These are phyloP conservation scores for Aelia acuminata DNA, from an alignment of 2,888 invertebrate genomes.

Conservation along the genomic window DNA sequence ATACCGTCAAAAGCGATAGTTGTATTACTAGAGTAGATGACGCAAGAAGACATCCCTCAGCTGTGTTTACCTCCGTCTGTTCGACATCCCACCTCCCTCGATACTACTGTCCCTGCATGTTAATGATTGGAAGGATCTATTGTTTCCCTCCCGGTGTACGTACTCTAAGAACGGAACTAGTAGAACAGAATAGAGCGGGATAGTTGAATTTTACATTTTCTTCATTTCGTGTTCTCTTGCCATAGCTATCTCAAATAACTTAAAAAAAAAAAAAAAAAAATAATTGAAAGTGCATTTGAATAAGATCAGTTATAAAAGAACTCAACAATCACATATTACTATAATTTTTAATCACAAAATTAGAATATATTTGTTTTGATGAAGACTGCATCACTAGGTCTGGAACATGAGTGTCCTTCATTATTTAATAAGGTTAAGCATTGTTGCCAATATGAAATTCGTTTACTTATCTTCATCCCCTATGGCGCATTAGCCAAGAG, in stretches of 20 bases:
- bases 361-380: no score
- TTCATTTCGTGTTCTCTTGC: background rate
- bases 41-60: background rate
- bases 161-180: no score
- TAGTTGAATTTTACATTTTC: background rate
- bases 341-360: no score
- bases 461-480: background rate
- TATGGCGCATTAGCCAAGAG: background rate
- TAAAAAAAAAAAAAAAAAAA: no score
- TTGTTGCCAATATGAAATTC: background rate
- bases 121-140: background rate
- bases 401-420: no score
- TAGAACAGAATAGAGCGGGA: background rate
- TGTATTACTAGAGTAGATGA: slow-evolving; percentile 9
- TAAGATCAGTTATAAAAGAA: no score
- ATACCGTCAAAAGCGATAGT: background rate
- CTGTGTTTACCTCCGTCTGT: slow-evolving; percentile 1
- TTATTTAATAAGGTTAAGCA: background rate
- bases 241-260: no score
- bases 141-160: background rate
- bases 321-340: no score
- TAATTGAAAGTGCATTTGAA: no score
- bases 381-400: background rate
- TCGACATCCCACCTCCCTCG: background rate
- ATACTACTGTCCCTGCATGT: background rate